phyloP scores from a whole-genome alignment of 2,888 invertebrate species.

The Malacosoma neustria region DNA sequence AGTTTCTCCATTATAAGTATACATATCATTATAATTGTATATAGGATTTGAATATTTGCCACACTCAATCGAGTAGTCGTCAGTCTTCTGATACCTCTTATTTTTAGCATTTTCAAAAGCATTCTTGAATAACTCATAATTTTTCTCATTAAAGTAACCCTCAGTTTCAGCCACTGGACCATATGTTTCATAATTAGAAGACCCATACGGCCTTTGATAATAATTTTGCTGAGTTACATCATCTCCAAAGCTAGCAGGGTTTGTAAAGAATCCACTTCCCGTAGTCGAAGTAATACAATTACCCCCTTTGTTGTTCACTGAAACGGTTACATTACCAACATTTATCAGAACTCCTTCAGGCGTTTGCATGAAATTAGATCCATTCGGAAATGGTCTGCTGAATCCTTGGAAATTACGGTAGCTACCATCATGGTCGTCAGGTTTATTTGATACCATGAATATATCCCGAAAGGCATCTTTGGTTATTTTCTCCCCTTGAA shows the following conservation, averaged over 20 bases:
- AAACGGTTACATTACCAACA: conserved; percentile 85
- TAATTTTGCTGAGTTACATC: conserved; percentile 40
- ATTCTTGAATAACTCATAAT: conserved; percentile 75
- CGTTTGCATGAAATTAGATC: conserved; percentile 64
- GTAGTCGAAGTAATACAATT: conserved; percentile 80
- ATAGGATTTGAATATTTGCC: conserved; percentile 31
- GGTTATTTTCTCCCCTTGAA: conserved; percentile 57
- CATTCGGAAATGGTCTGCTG: conserved; percentile 60
- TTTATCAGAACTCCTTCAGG: conserved; percentile 78
- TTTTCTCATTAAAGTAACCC: conserved; percentile 62
- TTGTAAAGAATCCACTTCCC: conserved; percentile 64
- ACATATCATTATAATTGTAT: conserved; percentile 41
- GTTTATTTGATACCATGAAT: conserved; percentile 58
- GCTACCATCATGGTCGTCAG: conserved; percentile 46
- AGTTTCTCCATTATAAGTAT: conserved; percentile 33
- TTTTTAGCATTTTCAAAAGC: conserved; percentile 70
- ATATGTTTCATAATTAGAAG: conserved; percentile 22
- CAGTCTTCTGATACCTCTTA: conserved; percentile 36
- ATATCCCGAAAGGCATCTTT: conserved; percentile 69
- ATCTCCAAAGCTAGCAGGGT: conserved; percentile 51
- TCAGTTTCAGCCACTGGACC: conserved; percentile 24
- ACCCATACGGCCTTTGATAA: conserved; percentile 30
- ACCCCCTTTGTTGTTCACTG: conserved; percentile 82
- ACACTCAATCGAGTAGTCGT: conserved; percentile 28
- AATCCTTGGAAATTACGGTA: conserved; percentile 59